Conservation (phyloP, 2,113 vertebrate genomes). For the Synchiropus splendidus region DNA sequence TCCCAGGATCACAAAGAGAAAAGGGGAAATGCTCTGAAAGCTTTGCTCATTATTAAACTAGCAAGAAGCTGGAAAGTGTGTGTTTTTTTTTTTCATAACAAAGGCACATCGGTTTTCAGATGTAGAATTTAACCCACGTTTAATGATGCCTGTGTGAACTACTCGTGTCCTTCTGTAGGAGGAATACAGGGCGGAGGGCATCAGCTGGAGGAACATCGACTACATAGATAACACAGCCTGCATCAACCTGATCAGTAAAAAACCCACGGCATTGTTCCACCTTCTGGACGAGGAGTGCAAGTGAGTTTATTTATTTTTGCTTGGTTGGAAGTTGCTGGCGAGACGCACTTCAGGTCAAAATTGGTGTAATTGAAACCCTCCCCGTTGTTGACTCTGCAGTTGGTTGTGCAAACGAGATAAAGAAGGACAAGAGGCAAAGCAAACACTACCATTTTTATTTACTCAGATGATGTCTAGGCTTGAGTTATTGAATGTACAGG, state of each 20-base stretch:
- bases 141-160: not conserved
- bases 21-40: conserved; percentile 6
- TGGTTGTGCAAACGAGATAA: no score
- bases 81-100: not conserved
- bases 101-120: not conserved
- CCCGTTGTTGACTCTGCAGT: no score
- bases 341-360: no score
- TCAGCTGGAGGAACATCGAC: conserved; percentile 95
- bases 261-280: conserved; percentile 92
- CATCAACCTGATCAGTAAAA: conserved; percentile 97
- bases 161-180: conserved; percentile 67
- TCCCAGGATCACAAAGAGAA: conserved; percentile 42
- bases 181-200: conserved; percentile 89
- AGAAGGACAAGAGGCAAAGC: no score
- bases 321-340: no score
- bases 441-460: no score
- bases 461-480: no score
- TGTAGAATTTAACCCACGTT: not conserved
- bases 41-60: conserved; percentile 51
- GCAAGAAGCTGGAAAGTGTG: conserved; percentile 10
- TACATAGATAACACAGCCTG: conserved; percentile 95
- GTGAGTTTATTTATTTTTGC: conserved; percentile 66
- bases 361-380: no score
- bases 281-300: conserved; percentile 98
- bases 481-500: no score